A percentile compares a stretch with the other conserved stretches of the same genome.
These are phyloP conservation scores for Cirrhinus mrigala DNA, from an alignment of 2,797 vertebrate species.

Conservation along the genomic window DNA sequence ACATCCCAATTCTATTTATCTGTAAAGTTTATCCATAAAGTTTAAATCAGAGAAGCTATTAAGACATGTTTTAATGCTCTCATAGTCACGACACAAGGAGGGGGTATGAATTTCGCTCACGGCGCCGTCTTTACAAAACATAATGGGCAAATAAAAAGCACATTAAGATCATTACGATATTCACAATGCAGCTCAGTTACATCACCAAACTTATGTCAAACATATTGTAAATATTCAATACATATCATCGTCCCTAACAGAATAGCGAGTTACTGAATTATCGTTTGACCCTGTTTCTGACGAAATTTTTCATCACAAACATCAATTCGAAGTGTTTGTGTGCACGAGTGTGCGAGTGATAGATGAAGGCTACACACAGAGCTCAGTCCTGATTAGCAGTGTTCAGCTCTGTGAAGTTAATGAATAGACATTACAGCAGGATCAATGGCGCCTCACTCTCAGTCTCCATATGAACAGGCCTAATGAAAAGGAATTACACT, in stretches of 20 bases:
- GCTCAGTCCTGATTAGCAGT: slow-evolving; percentile 53
- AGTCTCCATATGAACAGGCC: slow-evolving; percentile 41
- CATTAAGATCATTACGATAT: background rate
- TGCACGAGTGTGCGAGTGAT: slow-evolving; percentile 12
- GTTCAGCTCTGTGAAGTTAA: slow-evolving; percentile 45
- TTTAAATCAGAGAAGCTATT: slow-evolving; percentile 15
- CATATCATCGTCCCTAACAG: background rate
- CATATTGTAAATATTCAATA: slow-evolving; percentile 17
- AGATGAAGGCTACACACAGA: slow-evolving; percentile 43
- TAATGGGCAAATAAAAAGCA: slow-evolving; percentile 14
- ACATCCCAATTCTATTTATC: background rate
- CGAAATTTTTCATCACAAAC: background rate
- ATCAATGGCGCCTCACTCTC: slow-evolving; percentile 47
- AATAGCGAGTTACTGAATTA: background rate
- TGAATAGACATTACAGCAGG: slow-evolving; percentile 55
- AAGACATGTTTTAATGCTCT: slow-evolving; percentile 1
- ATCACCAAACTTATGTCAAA: background rate
- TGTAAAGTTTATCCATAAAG: background rate
- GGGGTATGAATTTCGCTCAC: background rate
- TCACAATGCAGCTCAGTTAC: background rate
- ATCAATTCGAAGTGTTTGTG: background rate
- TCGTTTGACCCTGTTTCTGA: background rate
- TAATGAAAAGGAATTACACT: slow-evolving; percentile 57
- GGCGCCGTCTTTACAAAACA: slow-evolving; percentile 14
- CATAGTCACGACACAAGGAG: slow-evolving; percentile 5